A percentile compares a stretch with the other conserved stretches of the same genome.
These are phyloP conservation scores for Sorex maritimensis DNA, from an alignment of 2,797 vertebrate genomes.

Conservation along the genomic window DNA sequence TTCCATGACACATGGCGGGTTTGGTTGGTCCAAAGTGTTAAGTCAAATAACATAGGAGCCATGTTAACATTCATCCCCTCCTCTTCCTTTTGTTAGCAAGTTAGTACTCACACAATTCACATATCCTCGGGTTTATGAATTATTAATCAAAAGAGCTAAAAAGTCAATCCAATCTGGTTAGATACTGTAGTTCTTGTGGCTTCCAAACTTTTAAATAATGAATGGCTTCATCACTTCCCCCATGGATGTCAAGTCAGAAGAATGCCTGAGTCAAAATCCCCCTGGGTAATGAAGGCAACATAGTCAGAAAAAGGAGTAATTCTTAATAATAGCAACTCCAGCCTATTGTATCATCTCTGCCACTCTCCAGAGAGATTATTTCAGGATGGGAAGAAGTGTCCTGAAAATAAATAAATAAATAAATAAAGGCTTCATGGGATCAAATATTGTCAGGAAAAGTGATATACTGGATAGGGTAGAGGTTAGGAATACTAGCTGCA, in stretches of 20 bases:
- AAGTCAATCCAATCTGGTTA: conserved; percentile 93
- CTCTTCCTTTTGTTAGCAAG: conserved; percentile 89
- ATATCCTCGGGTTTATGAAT: conserved; percentile 89
- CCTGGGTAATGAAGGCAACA: conserved; percentile 84
- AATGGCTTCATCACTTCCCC: conserved; percentile 91
- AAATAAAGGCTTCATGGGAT: conserved; percentile 76
- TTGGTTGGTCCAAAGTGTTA: conserved; percentile 87
- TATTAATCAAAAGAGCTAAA: conserved; percentile 93
- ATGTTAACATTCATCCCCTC: conserved; percentile 87
- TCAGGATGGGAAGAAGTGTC: conserved; percentile 79
- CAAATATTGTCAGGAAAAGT: conserved; percentile 71
- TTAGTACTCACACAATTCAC: conserved; percentile 89
- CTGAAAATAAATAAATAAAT: conserved; percentile 49
- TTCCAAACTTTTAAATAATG: conserved; percentile 93
- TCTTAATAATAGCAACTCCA: conserved; percentile 89
- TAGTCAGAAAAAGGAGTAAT: conserved; percentile 76
- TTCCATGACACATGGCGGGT: conserved; percentile 84
- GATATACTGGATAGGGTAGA: neutral
- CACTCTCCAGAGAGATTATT: conserved; percentile 82
- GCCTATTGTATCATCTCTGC: conserved; percentile 81
- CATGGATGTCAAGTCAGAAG: conserved; percentile 89
- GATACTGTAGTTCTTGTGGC: conserved; percentile 90
- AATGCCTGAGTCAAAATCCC: conserved; percentile 90
- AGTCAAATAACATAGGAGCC: conserved; percentile 88
- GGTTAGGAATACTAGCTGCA: too few relatives aligned